Evolutionary conservation across 37 sponge, comb jelly and placozoan genomes (phyloP).

Genomic region (Agelas oroides): DNA sequence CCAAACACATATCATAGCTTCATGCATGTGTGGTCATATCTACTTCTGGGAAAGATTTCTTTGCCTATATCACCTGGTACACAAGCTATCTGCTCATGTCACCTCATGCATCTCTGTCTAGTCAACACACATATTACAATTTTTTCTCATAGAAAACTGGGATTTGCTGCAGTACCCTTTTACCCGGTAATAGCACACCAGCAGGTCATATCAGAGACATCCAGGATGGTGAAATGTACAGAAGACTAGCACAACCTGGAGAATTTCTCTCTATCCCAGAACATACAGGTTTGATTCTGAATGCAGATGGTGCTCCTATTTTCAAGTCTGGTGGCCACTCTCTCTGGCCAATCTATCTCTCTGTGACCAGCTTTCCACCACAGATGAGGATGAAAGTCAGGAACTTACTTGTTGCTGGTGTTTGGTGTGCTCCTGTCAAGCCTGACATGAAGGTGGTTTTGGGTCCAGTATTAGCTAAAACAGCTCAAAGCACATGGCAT

Average conservation of each 20-base stretch:
- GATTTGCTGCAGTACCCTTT: too few species aligned
- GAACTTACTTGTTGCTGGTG: not conserved
- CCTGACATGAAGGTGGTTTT: not conserved
- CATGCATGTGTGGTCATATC: too few species aligned
- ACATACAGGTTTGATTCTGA: not conserved
- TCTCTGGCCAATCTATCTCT: slow-evolving; percentile 6
- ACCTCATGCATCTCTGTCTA: too few species aligned
- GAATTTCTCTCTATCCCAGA: not conserved
- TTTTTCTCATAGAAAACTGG: too few species aligned
- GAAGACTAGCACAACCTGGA: not conserved
- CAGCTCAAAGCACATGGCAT: not conserved
- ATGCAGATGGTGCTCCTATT: slow-evolving; percentile 2
- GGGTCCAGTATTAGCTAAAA: not conserved
- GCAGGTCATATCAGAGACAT: too few species aligned
- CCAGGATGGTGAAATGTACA: too few species aligned
- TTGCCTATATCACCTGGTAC: too few species aligned
- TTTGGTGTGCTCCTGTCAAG: not conserved
- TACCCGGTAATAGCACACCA: too few species aligned
- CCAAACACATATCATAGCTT: too few species aligned
- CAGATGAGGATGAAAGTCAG: not conserved
- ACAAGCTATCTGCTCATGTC: too few species aligned
- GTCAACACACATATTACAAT: too few species aligned
- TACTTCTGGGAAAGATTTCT: too few species aligned
- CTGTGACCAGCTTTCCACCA: not conserved
- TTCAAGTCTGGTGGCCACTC: not conserved